Conservation (phyloP, 2,888 invertebrate genomes). For the Chymomyza fuscimana region DNA sequence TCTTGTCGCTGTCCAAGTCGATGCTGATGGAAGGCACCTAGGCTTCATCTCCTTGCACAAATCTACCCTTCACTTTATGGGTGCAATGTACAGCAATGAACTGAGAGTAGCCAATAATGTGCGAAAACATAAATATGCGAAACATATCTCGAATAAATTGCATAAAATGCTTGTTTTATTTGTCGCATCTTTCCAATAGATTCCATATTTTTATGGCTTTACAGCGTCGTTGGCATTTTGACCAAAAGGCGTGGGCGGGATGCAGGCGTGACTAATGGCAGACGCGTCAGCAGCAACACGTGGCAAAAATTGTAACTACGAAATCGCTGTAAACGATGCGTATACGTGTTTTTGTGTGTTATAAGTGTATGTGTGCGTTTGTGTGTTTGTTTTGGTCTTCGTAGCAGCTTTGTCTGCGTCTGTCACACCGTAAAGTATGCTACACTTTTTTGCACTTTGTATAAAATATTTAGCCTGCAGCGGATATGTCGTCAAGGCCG, state of each 20-base stretch:
- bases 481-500: background rate
- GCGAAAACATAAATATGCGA: background rate
- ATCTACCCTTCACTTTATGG: background rate
- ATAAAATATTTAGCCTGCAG: background rate
- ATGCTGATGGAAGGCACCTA: no score
- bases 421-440: constrained; percentile 9
- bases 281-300: background rate
- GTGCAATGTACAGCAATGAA: background rate
- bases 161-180: background rate
- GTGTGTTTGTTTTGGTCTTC: background rate
- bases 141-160: background rate
- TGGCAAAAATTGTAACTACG: background rate
- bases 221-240: background rate
- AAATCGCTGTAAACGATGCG: background rate
- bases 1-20: no score
- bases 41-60: background rate
- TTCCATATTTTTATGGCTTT: constrained; percentile 4
- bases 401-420: background rate
- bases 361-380: background rate
- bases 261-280: background rate
- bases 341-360: background rate
- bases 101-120: background rate
- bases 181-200: background rate
- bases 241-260: background rate
- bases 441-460: background rate